Base-by-base conservation (phyloP, 1,140 invertebrate species). In the Hestina assimilis region DNA sequence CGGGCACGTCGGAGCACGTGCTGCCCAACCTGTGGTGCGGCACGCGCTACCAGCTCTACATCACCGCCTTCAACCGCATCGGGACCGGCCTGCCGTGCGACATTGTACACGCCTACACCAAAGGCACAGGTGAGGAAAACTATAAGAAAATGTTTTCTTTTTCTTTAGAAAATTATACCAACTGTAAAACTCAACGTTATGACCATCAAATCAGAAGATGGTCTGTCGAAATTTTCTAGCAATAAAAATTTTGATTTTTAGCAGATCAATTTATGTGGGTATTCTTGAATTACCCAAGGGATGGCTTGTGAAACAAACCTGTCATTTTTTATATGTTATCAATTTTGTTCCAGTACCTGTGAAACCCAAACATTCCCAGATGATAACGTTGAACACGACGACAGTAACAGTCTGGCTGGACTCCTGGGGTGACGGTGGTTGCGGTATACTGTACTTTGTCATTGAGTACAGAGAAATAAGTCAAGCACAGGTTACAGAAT, bases 371-470 rank as follows among this genome's bases (percentile, higher is more conserved):
- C 93, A 94, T 63, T 93, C 94, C 0, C 94, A 95, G 79, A 93
- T 96, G 89, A 92, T 97, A 42, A 95, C 94, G 0, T 92, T 95
- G 45, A 98, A 98, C 79, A 93, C 95, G 0, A 96, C 96, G 0
- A 95, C 94, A 47, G 95, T 96, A n/a, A 96, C 94, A 0, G 91
- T 97, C 21, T 96, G 96, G 91, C 81, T 98, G 24, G 94, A 95
- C 66, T 93, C 93, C 0, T 98, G 96, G 96, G 93, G 93, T 20
- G 95, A 96, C 69, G 95, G 95, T 2, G 96, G 95, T 1, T 98
- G 97, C 75, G 95, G 95, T 0, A 96, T 98, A 58, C 90, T 94
- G 1, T 95, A 95, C 77, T 98, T 95, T 75, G 93, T 95, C 42
- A 92, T 98, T 3, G 95, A 96, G 70, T 97, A 96, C 77, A 91